Percentiles rank a stretch among this genome's conserved stretches.
phyloP scores from a whole-genome alignment of 2,888 invertebrate species.

The Spisula subtruncata region DNA sequence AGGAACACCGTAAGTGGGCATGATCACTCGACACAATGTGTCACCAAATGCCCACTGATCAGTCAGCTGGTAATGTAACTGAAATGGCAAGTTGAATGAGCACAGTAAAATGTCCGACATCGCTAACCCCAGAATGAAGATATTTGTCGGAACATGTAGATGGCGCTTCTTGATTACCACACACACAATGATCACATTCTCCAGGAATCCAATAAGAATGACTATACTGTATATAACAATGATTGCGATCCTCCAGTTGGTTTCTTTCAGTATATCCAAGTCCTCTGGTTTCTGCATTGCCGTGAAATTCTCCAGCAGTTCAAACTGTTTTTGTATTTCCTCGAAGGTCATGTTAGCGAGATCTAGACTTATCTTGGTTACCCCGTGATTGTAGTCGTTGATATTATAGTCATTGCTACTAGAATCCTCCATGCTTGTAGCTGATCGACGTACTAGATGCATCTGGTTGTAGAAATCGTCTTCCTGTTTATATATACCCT shows the following conservation, averaged over 20 bases:
- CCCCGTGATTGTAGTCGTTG: slow-evolving; percentile 45
- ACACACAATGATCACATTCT: slow-evolving; percentile 84
- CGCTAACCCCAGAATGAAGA: slow-evolving; percentile 86
- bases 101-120: slow-evolving; percentile 86
- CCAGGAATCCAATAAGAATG: slow-evolving; percentile 84
- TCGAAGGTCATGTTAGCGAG: slow-evolving; percentile 76
- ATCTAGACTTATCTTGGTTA: slow-evolving; percentile 72
- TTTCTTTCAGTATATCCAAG: slow-evolving; percentile 80
- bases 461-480: slow-evolving; percentile 47
- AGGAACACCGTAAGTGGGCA: slow-evolving; percentile 86
- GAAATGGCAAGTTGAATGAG: slow-evolving; percentile 86
- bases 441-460: slow-evolving; percentile 57
- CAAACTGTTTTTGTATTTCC: slow-evolving; percentile 89
- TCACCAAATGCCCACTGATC: slow-evolving; percentile 86
- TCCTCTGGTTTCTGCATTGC: slow-evolving; percentile 76
- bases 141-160: slow-evolving; percentile 85
- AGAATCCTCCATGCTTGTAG: slow-evolving; percentile 58
- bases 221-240: slow-evolving; percentile 83
- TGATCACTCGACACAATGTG: slow-evolving; percentile 84
- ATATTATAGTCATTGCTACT: slow-evolving; percentile 46
- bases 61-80: slow-evolving; percentile 86
- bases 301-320: slow-evolving; percentile 76
- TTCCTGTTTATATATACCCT: background rate
- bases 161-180: slow-evolving; percentile 82
- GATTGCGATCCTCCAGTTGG: slow-evolving; percentile 81